Evolutionary conservation across 2,888 invertebrate species (phyloP).

Genomic region (Drosophila crucigera): DNA sequence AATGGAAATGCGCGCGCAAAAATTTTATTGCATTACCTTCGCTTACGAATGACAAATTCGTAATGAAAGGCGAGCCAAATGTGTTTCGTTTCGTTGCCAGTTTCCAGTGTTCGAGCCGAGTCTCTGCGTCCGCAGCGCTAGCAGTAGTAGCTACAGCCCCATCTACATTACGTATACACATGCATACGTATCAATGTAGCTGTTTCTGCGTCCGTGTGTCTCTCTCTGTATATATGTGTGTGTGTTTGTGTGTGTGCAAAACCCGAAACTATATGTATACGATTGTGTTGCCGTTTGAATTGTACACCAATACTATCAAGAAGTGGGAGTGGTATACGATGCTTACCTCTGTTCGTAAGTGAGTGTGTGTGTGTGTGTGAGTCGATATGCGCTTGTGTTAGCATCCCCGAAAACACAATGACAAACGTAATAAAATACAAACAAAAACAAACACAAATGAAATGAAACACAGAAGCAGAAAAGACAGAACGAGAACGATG

Average conservation of each 20-base stretch:
- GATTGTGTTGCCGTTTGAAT: constrained; percentile 74
- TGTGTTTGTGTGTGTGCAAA: constrained; percentile 78
- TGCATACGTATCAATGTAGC: constrained; percentile 48
- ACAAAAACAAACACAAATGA: constrained; percentile 71
- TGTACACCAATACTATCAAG: constrained; percentile 63
- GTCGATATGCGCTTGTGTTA: constrained; percentile 40
- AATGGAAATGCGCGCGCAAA: constrained; percentile 79
- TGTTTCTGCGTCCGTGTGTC: constrained; percentile 20
- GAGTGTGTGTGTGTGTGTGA: constrained; percentile 23
- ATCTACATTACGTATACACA: constrained; percentile 50
- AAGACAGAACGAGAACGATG: constrained; percentile 71
- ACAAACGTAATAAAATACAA: constrained; percentile 73
- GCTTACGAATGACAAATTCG: constrained; percentile 85
- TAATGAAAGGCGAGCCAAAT: constrained; percentile 83
- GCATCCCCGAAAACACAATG: constrained; percentile 79
- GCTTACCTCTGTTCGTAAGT: constrained; percentile 44
- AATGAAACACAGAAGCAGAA: constrained; percentile 68
- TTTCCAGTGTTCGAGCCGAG: constrained; percentile 62
- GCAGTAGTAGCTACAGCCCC: constrained; percentile 47
- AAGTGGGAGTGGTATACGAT: constrained; percentile 80
- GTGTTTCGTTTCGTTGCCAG: constrained; percentile 76
- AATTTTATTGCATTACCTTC: constrained; percentile 84
- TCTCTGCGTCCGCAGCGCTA: constrained; percentile 47
- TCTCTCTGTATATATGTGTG: constrained; percentile 24
- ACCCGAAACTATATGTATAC: constrained; percentile 74